phyloP scores from a whole-genome alignment of 2,797 vertebrate genomes.

The Acipenser ruthenus region DNA sequence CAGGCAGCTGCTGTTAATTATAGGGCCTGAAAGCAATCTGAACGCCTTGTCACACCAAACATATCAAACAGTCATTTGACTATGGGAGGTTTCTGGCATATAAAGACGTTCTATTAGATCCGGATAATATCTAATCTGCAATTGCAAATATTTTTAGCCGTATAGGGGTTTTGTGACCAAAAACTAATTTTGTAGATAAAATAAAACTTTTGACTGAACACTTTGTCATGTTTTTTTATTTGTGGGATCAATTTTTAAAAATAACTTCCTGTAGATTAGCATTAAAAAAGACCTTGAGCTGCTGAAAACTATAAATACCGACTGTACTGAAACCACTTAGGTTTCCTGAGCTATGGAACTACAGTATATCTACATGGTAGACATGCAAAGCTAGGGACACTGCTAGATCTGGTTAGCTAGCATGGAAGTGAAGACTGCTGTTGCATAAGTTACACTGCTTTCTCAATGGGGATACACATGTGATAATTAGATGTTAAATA shows the following conservation, averaged over 20 bases:
- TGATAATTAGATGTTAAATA: too few species aligned
- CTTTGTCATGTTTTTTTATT: not conserved
- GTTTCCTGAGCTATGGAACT: too few species aligned
- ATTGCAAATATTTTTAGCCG: conserved; percentile 3
- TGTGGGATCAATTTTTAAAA: not conserved
- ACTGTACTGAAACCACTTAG: too few species aligned
- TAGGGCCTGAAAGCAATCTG: not conserved
- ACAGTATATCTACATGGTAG: too few species aligned
- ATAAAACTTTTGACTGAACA: not conserved
- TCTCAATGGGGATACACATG: too few species aligned
- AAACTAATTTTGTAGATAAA: not conserved
- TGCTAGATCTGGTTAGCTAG: too few species aligned
- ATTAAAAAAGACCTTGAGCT: not conserved
- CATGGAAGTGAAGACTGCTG: too few species aligned
- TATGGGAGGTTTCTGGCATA: not conserved
- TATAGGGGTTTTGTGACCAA: not conserved
- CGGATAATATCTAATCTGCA: not conserved
- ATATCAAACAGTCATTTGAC: not conserved
- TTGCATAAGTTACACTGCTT: too few species aligned
- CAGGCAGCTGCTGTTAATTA: conserved; percentile 1
- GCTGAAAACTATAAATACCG: not conserved
- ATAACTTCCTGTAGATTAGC: not conserved
- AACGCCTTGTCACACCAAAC: not conserved
- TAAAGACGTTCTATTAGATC: not conserved
- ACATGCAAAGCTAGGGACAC: too few species aligned